Conservation (phyloP, 1,140 invertebrate genomes). For the Drosophila lini region DNA sequence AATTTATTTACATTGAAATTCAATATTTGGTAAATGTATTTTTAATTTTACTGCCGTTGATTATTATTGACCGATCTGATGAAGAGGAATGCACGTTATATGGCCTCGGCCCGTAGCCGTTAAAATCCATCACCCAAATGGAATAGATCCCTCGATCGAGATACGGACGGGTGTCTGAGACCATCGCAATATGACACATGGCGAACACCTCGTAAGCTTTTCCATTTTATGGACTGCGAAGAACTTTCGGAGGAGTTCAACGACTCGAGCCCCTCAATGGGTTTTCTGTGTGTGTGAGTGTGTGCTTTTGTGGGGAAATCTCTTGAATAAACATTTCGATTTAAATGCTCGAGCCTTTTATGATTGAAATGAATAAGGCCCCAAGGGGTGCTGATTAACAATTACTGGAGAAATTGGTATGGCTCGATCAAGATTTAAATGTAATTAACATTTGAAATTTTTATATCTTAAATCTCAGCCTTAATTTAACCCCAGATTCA, state of each 20-base stretch:
- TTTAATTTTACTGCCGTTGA: slow-evolving; percentile 72
- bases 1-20: slow-evolving; percentile 84
- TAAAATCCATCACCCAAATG: slow-evolving; percentile 46
- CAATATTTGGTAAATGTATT: slow-evolving; percentile 83
- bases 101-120: slow-evolving; percentile 28
- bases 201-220: slow-evolving; percentile 54
- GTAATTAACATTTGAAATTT: background rate
- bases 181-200: slow-evolving; percentile 55
- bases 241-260: slow-evolving; percentile 43
- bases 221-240: slow-evolving; percentile 53
- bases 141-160: slow-evolving; percentile 31
- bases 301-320: slow-evolving; percentile 17
- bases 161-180: slow-evolving; percentile 16
- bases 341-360: slow-evolving; percentile 17
- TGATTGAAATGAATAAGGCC: slow-evolving; percentile 1
- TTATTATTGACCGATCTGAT: slow-evolving; percentile 60
- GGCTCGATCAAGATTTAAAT: no score
- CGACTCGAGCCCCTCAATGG: slow-evolving; percentile 19
- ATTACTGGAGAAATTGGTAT: slow-evolving; percentile 1
- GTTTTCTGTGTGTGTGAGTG: background rate
- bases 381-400: slow-evolving; percentile 3
- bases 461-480: background rate
- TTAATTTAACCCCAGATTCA: background rate
- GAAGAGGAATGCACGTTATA: slow-evolving; percentile 64
- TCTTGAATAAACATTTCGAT: slow-evolving; percentile 25